Evolutionary conservation across 2,797 vertebrate species (phyloP).

Genomic region (Danio kyathit): DNA sequence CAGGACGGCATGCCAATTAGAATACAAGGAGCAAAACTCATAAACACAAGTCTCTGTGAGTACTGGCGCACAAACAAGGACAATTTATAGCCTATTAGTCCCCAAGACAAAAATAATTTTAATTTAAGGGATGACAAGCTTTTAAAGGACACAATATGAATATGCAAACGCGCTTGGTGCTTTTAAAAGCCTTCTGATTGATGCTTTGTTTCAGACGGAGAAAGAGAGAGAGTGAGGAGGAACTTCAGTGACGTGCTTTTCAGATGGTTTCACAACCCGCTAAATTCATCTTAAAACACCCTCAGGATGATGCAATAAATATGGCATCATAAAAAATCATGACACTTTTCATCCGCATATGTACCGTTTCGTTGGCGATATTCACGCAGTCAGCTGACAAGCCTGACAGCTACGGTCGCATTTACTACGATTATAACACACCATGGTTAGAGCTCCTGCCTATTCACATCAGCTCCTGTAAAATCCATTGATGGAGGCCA

Average conservation of each 20-base stretch:
- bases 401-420: slow-evolving; percentile 42
- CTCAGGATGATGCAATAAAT: slow-evolving; percentile 35
- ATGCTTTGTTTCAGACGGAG: slow-evolving; percentile 8
- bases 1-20: slow-evolving; percentile 68
- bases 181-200: slow-evolving; percentile 23
- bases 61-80: slow-evolving; percentile 80
- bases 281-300: slow-evolving; percentile 30
- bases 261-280: slow-evolving; percentile 23
- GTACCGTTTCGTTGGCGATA: slow-evolving; percentile 40
- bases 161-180: slow-evolving; percentile 70
- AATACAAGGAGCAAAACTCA: slow-evolving; percentile 72
- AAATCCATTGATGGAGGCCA: slow-evolving; percentile 55
- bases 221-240: not conserved
- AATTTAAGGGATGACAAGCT: slow-evolving; percentile 79
- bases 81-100: slow-evolving; percentile 82
- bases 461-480: slow-evolving; percentile 43
- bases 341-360: slow-evolving; percentile 44
- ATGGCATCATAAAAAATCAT: slow-evolving; percentile 19
- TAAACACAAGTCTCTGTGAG: slow-evolving; percentile 77
- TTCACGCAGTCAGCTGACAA: slow-evolving; percentile 47
- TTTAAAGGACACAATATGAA: slow-evolving; percentile 76
- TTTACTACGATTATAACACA: slow-evolving; percentile 56
- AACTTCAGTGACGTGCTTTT: slow-evolving; percentile 22
- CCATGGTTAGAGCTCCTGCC: slow-evolving; percentile 25
- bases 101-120: slow-evolving; percentile 81